These are phyloP conservation scores for Mechanitis messenoides DNA, from an alignment of 2,888 invertebrate species.

Conservation along the genomic window DNA sequence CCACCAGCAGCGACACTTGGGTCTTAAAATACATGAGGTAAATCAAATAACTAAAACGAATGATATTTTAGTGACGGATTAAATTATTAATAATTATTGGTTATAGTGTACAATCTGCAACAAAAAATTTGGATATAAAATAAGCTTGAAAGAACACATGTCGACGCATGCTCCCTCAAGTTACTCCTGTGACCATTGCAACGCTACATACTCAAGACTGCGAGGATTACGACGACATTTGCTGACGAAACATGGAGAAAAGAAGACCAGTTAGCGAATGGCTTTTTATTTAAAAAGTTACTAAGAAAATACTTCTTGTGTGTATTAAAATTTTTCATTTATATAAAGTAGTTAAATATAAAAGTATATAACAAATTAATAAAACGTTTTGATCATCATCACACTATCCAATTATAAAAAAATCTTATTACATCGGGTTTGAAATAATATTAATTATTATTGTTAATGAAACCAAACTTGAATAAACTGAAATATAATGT, in stretches of 20 bases:
- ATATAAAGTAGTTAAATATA: no score
- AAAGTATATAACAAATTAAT: no score
- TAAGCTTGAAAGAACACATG: conserved; percentile 60
- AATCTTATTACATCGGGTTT: no score
- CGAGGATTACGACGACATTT: conserved; percentile 55
- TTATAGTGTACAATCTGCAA: conserved; percentile 61
- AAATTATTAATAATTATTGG: conserved; percentile 18
- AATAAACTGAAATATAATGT: no score
- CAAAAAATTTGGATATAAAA: conserved; percentile 65
- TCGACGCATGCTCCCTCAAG: conserved; percentile 50
- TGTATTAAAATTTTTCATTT: conserved; percentile 8
- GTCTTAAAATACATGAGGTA: conserved; percentile 37
- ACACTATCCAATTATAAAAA: no score
- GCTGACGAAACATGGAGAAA: conserved; percentile 34
- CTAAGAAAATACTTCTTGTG: conserved; percentile 19
- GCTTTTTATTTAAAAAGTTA: no score
- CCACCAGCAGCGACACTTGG: conserved; percentile 54
- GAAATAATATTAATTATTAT: no score
- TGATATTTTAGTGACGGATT: no score
- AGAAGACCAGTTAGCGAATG: no score
- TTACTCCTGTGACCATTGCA: conserved; percentile 49
- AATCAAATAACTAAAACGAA: neutral
- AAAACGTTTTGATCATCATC: no score
- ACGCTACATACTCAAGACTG: conserved; percentile 50
- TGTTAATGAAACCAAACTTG: no score